Conservation (phyloP, 2,113 vertebrate species). For the Plecturocebus donacophilus region DNA sequence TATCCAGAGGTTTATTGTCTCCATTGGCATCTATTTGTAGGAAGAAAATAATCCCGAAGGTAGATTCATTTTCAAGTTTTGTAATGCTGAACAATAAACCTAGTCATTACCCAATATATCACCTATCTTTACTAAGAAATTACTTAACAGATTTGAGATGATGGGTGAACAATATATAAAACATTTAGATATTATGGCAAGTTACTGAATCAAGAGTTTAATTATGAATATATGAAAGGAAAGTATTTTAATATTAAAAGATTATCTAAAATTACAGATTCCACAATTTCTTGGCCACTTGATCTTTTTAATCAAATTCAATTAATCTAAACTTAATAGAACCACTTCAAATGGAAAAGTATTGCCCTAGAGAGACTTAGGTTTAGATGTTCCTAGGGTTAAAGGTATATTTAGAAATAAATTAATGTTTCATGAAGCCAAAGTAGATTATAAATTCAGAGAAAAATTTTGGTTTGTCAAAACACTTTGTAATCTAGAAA, state of each 20-base stretch:
- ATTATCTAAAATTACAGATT: not conserved
- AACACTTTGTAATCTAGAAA: not conserved
- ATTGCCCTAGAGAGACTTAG: not conserved
- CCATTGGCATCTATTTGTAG: not conserved
- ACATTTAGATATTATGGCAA: not conserved
- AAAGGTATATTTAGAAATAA: not conserved
- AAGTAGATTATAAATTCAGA: not conserved
- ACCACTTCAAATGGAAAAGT: not conserved
- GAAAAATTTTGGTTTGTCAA: not conserved
- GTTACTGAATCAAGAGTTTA: not conserved
- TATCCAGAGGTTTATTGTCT: not conserved
- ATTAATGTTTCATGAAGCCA: not conserved
- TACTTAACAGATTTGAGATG: not conserved
- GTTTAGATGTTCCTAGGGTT: not conserved
- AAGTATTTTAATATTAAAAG: not conserved
- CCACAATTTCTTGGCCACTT: not conserved
- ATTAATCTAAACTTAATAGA: not conserved
- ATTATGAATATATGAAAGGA: not conserved
- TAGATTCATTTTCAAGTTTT: not conserved
- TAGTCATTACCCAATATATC: not conserved
- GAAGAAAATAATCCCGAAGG: not conserved
- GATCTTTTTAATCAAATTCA: not conserved
- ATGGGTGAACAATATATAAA: not conserved
- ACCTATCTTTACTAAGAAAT: not conserved
- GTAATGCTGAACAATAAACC: not conserved